Conservation (phyloP, 2,113 vertebrate genomes). For the Pomatorhinus ruficollis region DNA sequence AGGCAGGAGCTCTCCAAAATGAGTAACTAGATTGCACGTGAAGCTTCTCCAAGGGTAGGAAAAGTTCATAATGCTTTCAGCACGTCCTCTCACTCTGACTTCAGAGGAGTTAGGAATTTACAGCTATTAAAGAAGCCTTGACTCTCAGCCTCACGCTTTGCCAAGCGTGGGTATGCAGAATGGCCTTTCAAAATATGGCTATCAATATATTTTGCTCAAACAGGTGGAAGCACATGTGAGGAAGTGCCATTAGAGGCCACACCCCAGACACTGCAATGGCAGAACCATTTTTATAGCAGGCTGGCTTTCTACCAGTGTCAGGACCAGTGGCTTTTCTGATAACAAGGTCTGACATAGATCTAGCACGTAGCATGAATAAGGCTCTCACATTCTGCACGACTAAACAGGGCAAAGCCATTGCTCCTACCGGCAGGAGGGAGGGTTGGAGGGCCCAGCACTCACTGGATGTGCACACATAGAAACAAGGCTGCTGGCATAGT, state of each 20-base stretch:
- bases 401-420: constrained; percentile 68
- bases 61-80: constrained; percentile 55
- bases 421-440: constrained; percentile 69
- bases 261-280: background rate
- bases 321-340: background rate
- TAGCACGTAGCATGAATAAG: constrained; percentile 47
- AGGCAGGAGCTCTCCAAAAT: constrained; percentile 72
- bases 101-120: constrained; percentile 41
- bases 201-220: constrained; percentile 49
- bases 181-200: constrained; percentile 13
- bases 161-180: constrained; percentile 32
- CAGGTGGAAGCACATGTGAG: constrained; percentile 14
- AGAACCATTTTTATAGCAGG: background rate
- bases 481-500: constrained; percentile 73
- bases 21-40: constrained; percentile 68
- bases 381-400: constrained; percentile 58
- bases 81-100: constrained; percentile 52
- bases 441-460: constrained; percentile 72
- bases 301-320: constrained; percentile 55
- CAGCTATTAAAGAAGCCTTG: constrained; percentile 50
- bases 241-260: background rate
- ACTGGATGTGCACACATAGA: constrained; percentile 72
- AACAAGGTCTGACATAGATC: constrained; percentile 20
- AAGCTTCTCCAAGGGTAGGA: constrained; percentile 74
- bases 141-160: constrained; percentile 39